These are phyloP conservation scores for Leucophenga varia DNA, from an alignment of 1,140 invertebrate species.

Conservation along the genomic window DNA sequence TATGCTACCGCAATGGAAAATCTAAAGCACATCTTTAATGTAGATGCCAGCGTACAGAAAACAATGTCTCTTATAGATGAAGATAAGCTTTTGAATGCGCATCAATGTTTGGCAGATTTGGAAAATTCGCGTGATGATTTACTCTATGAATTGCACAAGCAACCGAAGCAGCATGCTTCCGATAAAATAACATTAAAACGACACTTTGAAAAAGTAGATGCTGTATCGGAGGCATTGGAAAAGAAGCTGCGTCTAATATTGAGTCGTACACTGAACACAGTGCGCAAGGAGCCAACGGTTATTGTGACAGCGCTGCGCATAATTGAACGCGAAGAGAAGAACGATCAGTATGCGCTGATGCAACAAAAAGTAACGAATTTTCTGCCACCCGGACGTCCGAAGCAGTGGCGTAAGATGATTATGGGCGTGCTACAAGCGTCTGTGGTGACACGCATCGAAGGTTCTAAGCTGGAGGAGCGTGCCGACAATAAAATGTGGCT, in stretches of 20 bases:
- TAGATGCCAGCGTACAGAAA: slow-evolving; percentile 93
- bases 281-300: slow-evolving; percentile 91
- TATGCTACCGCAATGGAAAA: slow-evolving; percentile 98
- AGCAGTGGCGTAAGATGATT: slow-evolving; percentile 87
- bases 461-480: slow-evolving; percentile 90
- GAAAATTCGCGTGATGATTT: slow-evolving; percentile 96
- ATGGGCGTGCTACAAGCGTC: slow-evolving; percentile 82
- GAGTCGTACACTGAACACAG: slow-evolving; percentile 87
- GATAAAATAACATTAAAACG: slow-evolving; percentile 91
- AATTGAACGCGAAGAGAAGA: slow-evolving; percentile 94
- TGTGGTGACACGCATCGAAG: slow-evolving; percentile 81
- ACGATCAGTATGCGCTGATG: slow-evolving; percentile 77
- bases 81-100: slow-evolving; percentile 91
- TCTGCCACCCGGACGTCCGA: slow-evolving; percentile 89
- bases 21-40: slow-evolving; percentile 96
- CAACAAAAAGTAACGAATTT: slow-evolving; percentile 83
- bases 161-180: slow-evolving; percentile 83
- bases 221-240: slow-evolving; percentile 84
- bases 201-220: slow-evolving; percentile 95
- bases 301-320: slow-evolving; percentile 96
- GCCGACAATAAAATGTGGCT: slow-evolving; percentile 95
- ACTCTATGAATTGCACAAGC: slow-evolving; percentile 90
- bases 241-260: slow-evolving; percentile 90
- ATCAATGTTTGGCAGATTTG: slow-evolving; percentile 92
- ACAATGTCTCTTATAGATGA: slow-evolving; percentile 93